Evolutionary conservation across 1,140 invertebrate genomes (phyloP).

Genomic region (Heliconius eleuchia): DNA sequence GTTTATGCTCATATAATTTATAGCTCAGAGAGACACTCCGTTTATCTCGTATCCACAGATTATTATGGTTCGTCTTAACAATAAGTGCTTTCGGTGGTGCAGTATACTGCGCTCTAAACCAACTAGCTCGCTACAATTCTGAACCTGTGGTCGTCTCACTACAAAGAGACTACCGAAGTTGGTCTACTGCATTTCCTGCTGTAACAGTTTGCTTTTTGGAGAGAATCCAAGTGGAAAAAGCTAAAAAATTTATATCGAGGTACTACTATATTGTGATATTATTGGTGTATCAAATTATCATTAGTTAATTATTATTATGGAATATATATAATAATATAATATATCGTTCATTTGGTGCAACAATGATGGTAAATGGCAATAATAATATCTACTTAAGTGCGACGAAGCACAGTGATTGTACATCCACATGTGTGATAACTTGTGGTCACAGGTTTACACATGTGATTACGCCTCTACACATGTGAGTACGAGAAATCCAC

Average conservation of each 20-base stretch:
- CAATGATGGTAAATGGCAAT: too few relatives aligned
- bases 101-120: constrained; percentile 61
- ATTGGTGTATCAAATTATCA: background rate
- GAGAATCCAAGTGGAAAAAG: constrained; percentile 64
- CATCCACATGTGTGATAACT: too few relatives aligned
- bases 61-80: constrained; percentile 66
- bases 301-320: background rate
- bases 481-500: too few relatives aligned
- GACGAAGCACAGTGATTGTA: too few relatives aligned
- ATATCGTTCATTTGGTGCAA: too few relatives aligned
- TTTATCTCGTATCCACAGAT: constrained; percentile 39
- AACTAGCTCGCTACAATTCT: constrained; percentile 74
- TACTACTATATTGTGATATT: constrained; percentile 27
- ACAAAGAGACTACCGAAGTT: constrained; percentile 82
- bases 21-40: too few relatives aligned
- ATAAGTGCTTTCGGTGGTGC: constrained; percentile 56
- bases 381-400: too few relatives aligned
- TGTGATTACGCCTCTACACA: too few relatives aligned
- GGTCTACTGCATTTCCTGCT: constrained; percentile 82
- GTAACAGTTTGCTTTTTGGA: constrained; percentile 81
- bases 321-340: too few relatives aligned
- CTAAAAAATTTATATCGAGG: constrained; percentile 54
- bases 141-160: constrained; percentile 84
- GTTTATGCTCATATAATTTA: too few relatives aligned
- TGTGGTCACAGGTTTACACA: too few relatives aligned